Evolutionary conservation across 2,113 vertebrate genomes (phyloP).

Genomic region (Bucco capensis): DNA sequence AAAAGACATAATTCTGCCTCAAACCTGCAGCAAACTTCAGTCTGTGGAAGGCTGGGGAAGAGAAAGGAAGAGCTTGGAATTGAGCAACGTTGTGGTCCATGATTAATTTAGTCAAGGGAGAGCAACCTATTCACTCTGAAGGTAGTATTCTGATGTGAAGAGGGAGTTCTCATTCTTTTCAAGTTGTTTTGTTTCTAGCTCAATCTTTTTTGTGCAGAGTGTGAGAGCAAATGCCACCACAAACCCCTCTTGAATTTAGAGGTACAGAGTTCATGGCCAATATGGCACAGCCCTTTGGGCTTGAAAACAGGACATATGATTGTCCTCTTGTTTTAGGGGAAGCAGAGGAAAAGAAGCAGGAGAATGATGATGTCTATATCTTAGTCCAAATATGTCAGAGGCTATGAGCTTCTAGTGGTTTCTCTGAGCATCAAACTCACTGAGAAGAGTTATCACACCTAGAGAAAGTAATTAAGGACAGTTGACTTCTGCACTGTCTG

Average conservation of each 20-base stretch:
- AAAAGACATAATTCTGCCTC: neutral
- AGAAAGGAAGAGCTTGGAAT: neutral
- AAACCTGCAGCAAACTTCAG: neutral
- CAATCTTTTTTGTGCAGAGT: neutral
- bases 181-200: neutral
- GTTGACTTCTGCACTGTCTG: neutral
- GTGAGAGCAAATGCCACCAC: neutral
- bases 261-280: neutral
- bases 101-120: neutral
- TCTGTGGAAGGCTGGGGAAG: neutral
- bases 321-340: neutral
- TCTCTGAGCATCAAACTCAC: neutral
- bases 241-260: neutral
- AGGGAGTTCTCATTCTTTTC: neutral
- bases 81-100: neutral
- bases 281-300: neutral
- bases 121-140: neutral
- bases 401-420: neutral
- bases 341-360: neutral
- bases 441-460: neutral
- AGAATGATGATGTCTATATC: neutral
- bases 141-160: neutral
- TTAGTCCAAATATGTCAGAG: neutral
- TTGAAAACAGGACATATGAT: neutral
- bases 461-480: slow-evolving; percentile 10